These are phyloP conservation scores for Apolygus lucorum DNA, from an alignment of 1,140 invertebrate genomes.

Conservation along the genomic window DNA sequence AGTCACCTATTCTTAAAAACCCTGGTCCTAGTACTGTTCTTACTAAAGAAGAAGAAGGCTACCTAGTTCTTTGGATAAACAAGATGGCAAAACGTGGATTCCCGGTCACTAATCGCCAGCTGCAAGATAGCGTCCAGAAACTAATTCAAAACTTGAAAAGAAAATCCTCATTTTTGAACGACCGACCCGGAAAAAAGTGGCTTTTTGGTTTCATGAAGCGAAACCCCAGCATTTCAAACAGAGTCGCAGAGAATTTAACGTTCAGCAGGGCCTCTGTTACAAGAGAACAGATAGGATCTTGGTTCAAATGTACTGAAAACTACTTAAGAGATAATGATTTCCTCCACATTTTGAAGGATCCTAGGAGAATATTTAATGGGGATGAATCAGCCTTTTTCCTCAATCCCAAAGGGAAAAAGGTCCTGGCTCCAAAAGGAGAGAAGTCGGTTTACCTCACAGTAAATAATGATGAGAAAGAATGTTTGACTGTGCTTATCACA, in stretches of 20 bases:
- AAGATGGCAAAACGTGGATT: no score
- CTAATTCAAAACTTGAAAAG: no score
- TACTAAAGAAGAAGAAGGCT: no score
- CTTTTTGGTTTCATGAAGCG: background rate
- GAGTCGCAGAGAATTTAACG: conserved; percentile 35
- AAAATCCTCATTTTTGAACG: no score
- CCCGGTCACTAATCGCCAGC: no score
- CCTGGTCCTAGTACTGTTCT: no score
- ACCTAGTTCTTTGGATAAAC: no score
- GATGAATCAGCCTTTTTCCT: conserved; percentile 31
- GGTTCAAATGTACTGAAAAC: conserved; percentile 34
- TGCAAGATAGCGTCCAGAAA: no score
- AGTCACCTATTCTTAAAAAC: no score
- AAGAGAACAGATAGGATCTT: conserved; percentile 35
- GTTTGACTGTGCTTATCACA: conserved; percentile 26
- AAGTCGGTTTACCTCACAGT: conserved; percentile 25
- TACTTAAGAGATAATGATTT: conserved; percentile 33
- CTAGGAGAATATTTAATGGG: conserved; percentile 28
- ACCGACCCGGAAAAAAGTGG: conserved; percentile 7
- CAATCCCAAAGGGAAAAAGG: conserved; percentile 25
- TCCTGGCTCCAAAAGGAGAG: conserved; percentile 23
- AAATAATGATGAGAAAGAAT: conserved; percentile 27
- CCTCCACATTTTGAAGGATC: conserved; percentile 29
- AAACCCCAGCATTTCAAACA: conserved; percentile 24
- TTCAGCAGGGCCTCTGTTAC: conserved; percentile 31